phyloP scores from a whole-genome alignment of 2,113 vertebrate species.

The Dicrurus megarhynchus region DNA sequence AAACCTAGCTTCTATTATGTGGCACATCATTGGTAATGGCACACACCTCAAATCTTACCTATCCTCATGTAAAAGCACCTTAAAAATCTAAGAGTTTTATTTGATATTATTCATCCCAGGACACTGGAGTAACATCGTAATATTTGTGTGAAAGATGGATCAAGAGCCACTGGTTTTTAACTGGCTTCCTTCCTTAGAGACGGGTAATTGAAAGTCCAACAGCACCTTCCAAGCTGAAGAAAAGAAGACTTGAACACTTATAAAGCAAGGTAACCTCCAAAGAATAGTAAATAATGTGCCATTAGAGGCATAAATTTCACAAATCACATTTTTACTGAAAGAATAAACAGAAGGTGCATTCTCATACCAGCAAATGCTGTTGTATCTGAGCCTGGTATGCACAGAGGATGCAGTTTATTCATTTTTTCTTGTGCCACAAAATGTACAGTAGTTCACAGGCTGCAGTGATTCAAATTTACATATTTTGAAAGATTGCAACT shows the following conservation, averaged over 20 bases:
- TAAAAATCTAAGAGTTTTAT: neutral
- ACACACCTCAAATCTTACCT: neutral
- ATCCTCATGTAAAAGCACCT: neutral
- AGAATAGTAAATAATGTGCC: neutral
- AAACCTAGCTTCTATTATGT: neutral
- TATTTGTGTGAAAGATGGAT: neutral
- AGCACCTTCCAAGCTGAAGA: neutral
- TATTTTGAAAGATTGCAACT: neutral
- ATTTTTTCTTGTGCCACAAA: neutral
- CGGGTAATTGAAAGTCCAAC: neutral
- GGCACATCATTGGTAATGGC: neutral
- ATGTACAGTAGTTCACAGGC: neutral
- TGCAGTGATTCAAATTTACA: neutral
- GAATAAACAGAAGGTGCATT: neutral
- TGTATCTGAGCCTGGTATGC: neutral
- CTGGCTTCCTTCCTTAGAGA: neutral
- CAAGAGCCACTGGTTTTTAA: neutral
- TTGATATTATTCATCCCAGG: neutral
- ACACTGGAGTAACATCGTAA: neutral
- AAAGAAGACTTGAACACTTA: neutral
- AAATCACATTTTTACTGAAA: neutral
- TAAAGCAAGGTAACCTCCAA: neutral
- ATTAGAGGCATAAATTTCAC: neutral
- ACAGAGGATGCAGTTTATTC: neutral
- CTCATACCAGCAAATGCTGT: neutral